phyloP scores from a whole-genome alignment of 1,140 invertebrate genomes.

The Cydia amplana region DNA sequence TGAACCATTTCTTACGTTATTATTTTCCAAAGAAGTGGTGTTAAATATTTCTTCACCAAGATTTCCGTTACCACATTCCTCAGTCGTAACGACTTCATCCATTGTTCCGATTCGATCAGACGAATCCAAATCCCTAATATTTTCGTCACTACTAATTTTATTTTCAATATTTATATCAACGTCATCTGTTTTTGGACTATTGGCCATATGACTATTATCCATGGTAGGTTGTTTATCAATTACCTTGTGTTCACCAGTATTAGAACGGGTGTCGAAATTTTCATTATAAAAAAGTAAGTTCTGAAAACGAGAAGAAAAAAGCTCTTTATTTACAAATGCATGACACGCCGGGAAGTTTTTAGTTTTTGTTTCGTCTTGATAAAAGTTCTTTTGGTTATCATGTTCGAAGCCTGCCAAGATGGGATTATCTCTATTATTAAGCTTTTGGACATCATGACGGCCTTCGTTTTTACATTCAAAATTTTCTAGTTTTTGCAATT shows the following conservation, averaged over 20 bases:
- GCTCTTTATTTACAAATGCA: slow-evolving; percentile 48
- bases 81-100: not conserved
- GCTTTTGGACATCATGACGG: not conserved
- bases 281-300: slow-evolving; percentile 54
- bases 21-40: not conserved
- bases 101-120: not conserved
- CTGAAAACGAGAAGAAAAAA: slow-evolving; percentile 62
- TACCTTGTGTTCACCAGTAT: not conserved
- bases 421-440: not conserved
- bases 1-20: not conserved
- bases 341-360: not conserved
- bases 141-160: not conserved
- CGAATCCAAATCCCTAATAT: not conserved
- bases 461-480: not conserved
- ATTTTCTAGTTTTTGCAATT: not conserved
- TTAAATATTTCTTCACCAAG: not conserved
- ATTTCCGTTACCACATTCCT: not conserved
- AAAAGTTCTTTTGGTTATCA: not conserved
- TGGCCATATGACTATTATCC: not conserved
- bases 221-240: not conserved
- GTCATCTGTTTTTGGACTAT: not conserved
- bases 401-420: not conserved
- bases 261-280: slow-evolving; percentile 32
- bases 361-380: not conserved
- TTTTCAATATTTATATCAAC: not conserved